Conservation (phyloP, 30 jellyfish, hydroid and myxozoan species). For the Clytia hemisphaerica region DNA sequence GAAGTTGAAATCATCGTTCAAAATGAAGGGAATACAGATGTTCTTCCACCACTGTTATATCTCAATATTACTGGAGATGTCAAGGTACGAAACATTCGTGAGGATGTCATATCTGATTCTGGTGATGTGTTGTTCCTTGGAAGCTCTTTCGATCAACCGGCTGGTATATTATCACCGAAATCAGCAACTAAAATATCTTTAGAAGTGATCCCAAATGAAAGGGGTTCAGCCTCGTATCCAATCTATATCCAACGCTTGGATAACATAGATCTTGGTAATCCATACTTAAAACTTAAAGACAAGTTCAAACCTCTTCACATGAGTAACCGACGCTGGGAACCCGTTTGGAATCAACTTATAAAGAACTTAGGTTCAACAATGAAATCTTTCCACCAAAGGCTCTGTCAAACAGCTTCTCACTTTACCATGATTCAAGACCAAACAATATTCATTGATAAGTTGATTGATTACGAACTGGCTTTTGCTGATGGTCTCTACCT, state of each 20-base stretch:
- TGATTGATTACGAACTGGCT: conserved; percentile 8
- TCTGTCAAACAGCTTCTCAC: neutral
- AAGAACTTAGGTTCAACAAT: conserved; percentile 6
- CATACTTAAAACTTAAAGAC: neutral
- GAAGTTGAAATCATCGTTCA: conserved; percentile 2
- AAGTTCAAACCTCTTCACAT: conserved; percentile 10
- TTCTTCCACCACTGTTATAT: neutral
- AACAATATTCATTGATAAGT: neutral
- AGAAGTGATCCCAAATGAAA: neutral
- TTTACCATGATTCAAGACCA: neutral
- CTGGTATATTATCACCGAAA: conserved; percentile 25
- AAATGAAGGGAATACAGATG: conserved; percentile 29
- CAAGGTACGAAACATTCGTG: neutral
- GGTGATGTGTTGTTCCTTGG: neutral
- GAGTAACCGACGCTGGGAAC: conserved; percentile 19
- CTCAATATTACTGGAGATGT: conserved; percentile 16
- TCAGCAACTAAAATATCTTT: neutral
- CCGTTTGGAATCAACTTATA: conserved; percentile 13
- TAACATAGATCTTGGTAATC: neutral
- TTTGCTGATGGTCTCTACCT: conserved; percentile 26
- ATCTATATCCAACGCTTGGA: neutral
- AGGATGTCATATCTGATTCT: neutral
- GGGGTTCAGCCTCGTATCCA: neutral
- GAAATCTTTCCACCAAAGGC: neutral
- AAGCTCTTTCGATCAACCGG: conserved; percentile 24